Evolutionary conservation across 2,113 vertebrate genomes (phyloP), one percentile per base, ranked within the genome.

Genomic region (Lepus timidus): DNA sequence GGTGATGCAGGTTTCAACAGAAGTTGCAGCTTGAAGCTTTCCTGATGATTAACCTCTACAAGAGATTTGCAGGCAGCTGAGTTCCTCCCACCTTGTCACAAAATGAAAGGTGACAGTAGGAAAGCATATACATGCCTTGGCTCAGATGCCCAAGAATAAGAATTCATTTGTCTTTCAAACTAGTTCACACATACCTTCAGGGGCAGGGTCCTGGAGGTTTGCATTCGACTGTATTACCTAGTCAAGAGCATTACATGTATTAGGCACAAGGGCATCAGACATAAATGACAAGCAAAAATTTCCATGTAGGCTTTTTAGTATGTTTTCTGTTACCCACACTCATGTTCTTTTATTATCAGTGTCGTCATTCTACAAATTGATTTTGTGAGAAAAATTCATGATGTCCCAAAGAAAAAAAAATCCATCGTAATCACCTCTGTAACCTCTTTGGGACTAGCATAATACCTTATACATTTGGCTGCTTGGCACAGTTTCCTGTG

Each of bases 11-110:
- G 58, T 79, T 96, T 88, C 44, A 61, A 86, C 25, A 91, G 74
- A 96, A 89, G 51, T 92, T 95, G 82, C 0, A 83, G 61, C n/a
- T 95, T 92, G 33, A 94, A 90, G 36, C 5, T 95, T 96, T 90
- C 33, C 62, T 91, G 33, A 23, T 88, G 36, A 78, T 90, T 94
- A 76, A 81, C 61, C 39, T 95, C 51, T 74, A 58, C 6, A 93
- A 88, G 79, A 92, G 64, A 79, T 89, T 82, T 96, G 51, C 20
- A 93, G 52, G 52, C 49, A 90, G 5, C 39, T 9, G 39, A 88
- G 75, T 79, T 92, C 65, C 67, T 96, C 74, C 39, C 20, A 93
- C 58, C n/a, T 85, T 87, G 64, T 85, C 51, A 93, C 29, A 81
- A 82, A 96, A 90, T 84, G 61, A 94, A 93, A 25, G 87, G 44